A percentile compares a stretch with the other conserved stretches of the same genome.
Conservation (phyloP, 1,140 invertebrate genomes). For the Dysdera silvatica region DNA sequence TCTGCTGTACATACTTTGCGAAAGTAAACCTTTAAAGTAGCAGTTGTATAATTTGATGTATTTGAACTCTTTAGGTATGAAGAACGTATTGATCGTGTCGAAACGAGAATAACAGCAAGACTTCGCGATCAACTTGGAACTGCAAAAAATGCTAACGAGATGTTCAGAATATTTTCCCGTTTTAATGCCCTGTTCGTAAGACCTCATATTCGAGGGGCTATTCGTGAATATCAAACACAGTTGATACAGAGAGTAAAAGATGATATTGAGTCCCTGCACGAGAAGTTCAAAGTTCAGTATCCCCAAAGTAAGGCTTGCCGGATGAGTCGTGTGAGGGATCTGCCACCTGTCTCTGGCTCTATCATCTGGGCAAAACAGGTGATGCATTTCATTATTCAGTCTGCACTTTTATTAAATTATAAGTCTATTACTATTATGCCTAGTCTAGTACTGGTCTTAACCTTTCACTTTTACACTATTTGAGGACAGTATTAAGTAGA, state of each 20-base stretch:
- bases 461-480: too few species aligned
- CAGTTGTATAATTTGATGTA: not conserved
- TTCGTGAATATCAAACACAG: conserved; percentile 97
- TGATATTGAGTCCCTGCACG: conserved; percentile 94
- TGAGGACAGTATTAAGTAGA: not conserved
- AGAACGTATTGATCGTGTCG: conserved; percentile 93
- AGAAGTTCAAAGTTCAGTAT: conserved; percentile 97
- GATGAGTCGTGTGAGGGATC: conserved; percentile 81
- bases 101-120: conserved; percentile 92
- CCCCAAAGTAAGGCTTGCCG: conserved; percentile 82
- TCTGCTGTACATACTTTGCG: not conserved
- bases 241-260: conserved; percentile 98
- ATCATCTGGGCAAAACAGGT: conserved; percentile 96
- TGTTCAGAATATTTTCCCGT: conserved; percentile 88
- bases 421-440: too few species aligned
- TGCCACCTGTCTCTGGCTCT: conserved; percentile 92
- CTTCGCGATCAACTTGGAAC: conserved; percentile 93
- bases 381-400: not conserved
- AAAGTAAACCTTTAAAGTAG: not conserved
- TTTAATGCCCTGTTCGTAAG: conserved; percentile 98
- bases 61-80: conserved; percentile 60
- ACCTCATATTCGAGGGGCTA: conserved; percentile 95
- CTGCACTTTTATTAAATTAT: not conserved
- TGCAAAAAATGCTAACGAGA: conserved; percentile 98
- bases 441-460: too few species aligned